Percentiles rank a stretch among this genome's conserved stretches.
Conservation (phyloP, 2,888 invertebrate species). For the Leptothorax acervorum region DNA sequence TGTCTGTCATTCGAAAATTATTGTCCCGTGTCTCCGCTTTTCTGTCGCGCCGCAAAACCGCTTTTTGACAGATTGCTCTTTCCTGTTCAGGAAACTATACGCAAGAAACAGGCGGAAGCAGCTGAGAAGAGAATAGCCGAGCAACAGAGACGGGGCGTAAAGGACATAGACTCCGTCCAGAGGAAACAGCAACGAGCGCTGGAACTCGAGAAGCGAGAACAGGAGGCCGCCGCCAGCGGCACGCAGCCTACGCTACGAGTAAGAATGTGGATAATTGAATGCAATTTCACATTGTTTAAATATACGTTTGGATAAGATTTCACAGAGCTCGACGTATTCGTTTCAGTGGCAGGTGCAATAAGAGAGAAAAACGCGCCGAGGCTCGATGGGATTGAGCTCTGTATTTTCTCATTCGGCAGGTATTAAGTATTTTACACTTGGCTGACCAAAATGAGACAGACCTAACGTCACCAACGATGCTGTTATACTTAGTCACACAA, state of each 20-base stretch:
- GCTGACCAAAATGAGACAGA: neutral
- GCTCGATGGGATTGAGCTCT: neutral
- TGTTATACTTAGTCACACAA: constrained; percentile 39
- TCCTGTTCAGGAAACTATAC: constrained; percentile 80
- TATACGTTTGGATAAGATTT: neutral
- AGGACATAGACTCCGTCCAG: constrained; percentile 88
- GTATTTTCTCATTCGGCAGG: neutral
- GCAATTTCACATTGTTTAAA: neutral
- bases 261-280: constrained; percentile 35
- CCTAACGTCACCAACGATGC: constrained; percentile 31
- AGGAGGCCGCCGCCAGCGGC: constrained; percentile 84
- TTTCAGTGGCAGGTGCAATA: constrained; percentile 82
- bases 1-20: neutral
- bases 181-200: constrained; percentile 88
- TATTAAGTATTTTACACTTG: constrained; percentile 25
- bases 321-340: neutral
- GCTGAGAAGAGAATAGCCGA: constrained; percentile 89
- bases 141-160: constrained; percentile 89
- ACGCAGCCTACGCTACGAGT: constrained; percentile 77
- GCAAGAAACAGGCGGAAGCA: constrained; percentile 89
- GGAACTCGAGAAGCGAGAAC: constrained; percentile 87
- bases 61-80: neutral
- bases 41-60: neutral
- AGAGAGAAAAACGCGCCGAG: constrained; percentile 7
- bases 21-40: neutral